Evolutionary conservation across 2,797 vertebrate species (phyloP), one percentile per base, ranked within the genome.

Genomic region (Acanthurus leucopareius): DNA sequence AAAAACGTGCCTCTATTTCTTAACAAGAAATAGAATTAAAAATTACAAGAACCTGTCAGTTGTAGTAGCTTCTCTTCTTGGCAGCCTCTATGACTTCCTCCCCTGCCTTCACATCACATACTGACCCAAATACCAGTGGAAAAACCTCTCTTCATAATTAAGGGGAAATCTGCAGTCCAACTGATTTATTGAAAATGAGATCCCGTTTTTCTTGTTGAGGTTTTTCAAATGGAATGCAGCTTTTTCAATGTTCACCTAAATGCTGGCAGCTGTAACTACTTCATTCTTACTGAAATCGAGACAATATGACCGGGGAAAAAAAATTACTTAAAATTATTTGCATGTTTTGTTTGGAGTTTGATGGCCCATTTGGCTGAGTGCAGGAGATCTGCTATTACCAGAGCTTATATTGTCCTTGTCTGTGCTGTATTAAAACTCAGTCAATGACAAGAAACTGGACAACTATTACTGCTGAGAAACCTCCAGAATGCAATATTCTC

Each of bases 311-410:
- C 40, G n/a, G n/a, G 1, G 4, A 25, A 25, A 63, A 70, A 35
- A 58, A 78, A 67, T 56, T 40, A 61, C 44, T 73, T 73, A 62
- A 83, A 69, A 63, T 85, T 4, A 85, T 88, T 84, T 90, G 75
- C 80, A 86, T 73, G 71, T 77, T 86, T 78, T 77, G 74, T 82
- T 85, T 83, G 77, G 69, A 84, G 64, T 65, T 73, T 32, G 64
- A 82, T 1, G 4, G 19, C 66, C 62, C 44, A 51, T 77, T 57
- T 85, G 71, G 81, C 79, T 22, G 53, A 60, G 68, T 75, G 77
- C 75, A 52, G 44, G 20, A 51, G 59, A 63, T 82, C 54, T 0
- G 28, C 71, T 81, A 73, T 84, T 77, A 79, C 75, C 58, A 71
- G 73, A 82, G 49, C 35, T 40, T 71, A 64, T 80, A 73, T 81